Conservation (phyloP, 2,888 invertebrate genomes). For the Apeira syringaria region DNA sequence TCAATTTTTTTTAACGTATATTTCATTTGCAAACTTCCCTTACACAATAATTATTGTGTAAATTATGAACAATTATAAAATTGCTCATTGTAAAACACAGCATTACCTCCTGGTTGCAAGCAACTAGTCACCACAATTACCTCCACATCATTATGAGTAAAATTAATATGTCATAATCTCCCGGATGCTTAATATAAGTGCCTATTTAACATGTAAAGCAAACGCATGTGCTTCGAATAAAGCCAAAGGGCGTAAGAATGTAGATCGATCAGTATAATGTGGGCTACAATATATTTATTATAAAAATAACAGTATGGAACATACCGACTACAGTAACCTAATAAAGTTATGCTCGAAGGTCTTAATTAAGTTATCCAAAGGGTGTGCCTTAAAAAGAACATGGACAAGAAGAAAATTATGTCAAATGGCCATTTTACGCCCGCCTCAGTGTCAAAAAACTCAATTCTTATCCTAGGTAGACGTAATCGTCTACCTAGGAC, state of each 20-base stretch:
- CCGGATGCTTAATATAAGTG: constrained; percentile 15
- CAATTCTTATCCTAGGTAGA: too few species aligned
- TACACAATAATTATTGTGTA: too few species aligned
- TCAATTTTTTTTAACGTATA: not conserved
- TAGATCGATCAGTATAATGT: constrained; percentile 13
- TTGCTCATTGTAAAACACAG: not conserved
- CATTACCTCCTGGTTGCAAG: not conserved
- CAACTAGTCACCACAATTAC: not conserved
- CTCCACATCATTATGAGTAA: constrained; percentile 1
- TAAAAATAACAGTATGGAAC: not conserved
- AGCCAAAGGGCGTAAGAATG: constrained; percentile 21
- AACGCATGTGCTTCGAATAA: constrained; percentile 9
- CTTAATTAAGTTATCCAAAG: too few species aligned
- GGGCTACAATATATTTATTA: constrained; percentile 6
- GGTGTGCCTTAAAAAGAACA: too few species aligned
- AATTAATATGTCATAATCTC: constrained; percentile 15
- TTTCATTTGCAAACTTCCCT: not conserved
- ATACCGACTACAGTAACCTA: too few species aligned
- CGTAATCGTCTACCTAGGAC: too few species aligned
- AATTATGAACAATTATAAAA: not conserved
- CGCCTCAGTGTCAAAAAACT: too few species aligned
- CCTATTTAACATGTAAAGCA: constrained; percentile 19
- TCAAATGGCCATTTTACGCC: too few species aligned
- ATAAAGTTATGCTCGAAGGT: too few species aligned
- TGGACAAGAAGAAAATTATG: too few species aligned